Conservation (phyloP, 2,113 vertebrate genomes). For the Anhinga rufa region DNA sequence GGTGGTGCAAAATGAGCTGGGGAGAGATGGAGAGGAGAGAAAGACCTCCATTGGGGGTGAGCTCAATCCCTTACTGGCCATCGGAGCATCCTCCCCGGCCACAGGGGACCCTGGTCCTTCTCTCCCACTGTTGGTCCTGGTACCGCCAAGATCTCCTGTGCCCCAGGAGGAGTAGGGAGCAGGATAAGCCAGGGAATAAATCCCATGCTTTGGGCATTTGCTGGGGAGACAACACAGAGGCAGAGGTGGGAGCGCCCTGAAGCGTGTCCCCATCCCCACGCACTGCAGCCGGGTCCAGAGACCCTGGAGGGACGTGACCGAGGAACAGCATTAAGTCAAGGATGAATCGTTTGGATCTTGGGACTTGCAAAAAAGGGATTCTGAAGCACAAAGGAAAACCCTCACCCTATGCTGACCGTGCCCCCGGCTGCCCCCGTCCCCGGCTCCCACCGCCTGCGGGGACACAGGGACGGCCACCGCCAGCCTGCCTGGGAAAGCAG, state of each 20-base stretch:
- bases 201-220: background rate
- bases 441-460: background rate
- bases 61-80: background rate
- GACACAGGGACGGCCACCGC: background rate
- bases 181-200: background rate
- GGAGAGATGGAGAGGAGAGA: background rate
- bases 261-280: rapidly evolving
- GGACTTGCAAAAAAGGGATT: background rate
- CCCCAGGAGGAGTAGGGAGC: background rate
- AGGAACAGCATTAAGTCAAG: background rate
- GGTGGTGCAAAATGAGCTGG: background rate
- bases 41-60: rapidly evolving
- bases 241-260: background rate
- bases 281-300: background rate
- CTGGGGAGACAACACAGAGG: background rate
- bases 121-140: background rate
- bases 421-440: background rate
- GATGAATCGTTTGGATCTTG: rapidly evolving
- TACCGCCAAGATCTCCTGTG: background rate
- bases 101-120: background rate
- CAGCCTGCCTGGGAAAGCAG: background rate
- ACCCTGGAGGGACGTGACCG: rapidly evolving
- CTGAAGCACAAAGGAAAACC: background rate
- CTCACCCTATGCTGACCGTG: rapidly evolving
- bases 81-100: rapidly evolving